Evolutionary conservation across 2,888 invertebrate genomes (phyloP), one percentile per base, ranked within the genome.

Genomic region (Cerastoderma edule): DNA sequence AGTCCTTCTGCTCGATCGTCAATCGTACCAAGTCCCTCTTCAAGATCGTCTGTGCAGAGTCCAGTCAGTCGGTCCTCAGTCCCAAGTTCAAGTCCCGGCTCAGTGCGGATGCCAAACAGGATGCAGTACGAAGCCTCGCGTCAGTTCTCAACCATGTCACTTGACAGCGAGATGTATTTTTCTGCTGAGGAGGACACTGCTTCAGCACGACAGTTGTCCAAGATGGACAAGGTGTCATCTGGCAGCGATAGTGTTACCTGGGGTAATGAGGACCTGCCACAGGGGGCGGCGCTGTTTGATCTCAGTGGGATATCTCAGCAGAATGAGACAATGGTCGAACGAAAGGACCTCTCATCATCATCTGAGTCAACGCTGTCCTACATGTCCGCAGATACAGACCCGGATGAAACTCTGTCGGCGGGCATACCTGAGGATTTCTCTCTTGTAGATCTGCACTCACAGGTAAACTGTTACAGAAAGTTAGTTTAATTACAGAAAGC

Each of bases 371-470:
- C 88, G 0, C 39, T 88, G 64, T 90, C 89, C 0, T 90, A 85
- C 67, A 85, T 85, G 70, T 90, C 89, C 0, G 89, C 89, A 75
- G 76, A 90, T 79, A 64, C 94, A 91, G 68, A 94, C 91, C 88
- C 97, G 96, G 86, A 98, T 97, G 2, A 95, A 97, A 83, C 98
- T 97, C 0, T 98, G 97, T 87, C 86, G 8, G 85, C 75, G 22
- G 86, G 83, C 22, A 46, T 87, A 28, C 81, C 83, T 0, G 88
- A 88, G 50, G 88, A 89, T 60, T 80, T 88, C 46, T 87, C 89
- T 5, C 67, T 89, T 16, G 97, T 99, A 0, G 98, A 98, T 93
- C 94, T 99, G 22, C 98, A 98, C 89, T 97, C 97, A 95, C 98
- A 99, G 94, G 81, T 78, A 53, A 30, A 30, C 28, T n/a, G n/a